Percentiles rank a stretch among this genome's conserved stretches.
These are phyloP conservation scores for Chloroceryle inda DNA, from an alignment of 2,797 vertebrate species.

Conservation along the genomic window DNA sequence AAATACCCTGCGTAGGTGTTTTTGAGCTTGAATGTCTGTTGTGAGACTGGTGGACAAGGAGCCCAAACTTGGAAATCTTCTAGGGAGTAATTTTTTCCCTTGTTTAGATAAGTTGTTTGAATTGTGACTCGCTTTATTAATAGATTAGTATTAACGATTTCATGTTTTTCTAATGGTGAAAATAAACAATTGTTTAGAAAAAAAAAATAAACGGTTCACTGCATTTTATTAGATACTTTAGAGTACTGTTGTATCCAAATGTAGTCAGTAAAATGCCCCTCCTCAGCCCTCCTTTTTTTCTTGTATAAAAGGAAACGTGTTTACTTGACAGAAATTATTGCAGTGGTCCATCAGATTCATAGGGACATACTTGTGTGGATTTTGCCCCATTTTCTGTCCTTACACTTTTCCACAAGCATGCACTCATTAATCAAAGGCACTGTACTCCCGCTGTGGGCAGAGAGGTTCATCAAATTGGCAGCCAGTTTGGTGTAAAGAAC, in stretches of 20 bases:
- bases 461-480: conserved; percentile 94
- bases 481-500: conserved; percentile 89
- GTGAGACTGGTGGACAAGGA: background rate
- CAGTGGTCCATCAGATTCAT: conserved; percentile 31
- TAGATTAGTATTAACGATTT: background rate
- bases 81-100: background rate
- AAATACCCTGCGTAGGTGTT: background rate
- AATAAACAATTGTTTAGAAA: background rate
- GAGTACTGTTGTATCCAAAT: background rate
- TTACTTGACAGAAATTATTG: conserved; percentile 60
- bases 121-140: background rate
- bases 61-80: background rate
- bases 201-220: background rate
- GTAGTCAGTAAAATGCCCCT: background rate
- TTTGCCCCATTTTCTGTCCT: conserved; percentile 81
- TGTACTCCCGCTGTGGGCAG: conserved; percentile 90
- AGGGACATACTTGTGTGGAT: conserved; percentile 82
- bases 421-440: conserved; percentile 91
- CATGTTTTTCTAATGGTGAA: background rate
- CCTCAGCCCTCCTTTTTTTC: background rate
- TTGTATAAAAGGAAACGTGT: conserved; percentile 27
- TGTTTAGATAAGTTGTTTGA: background rate
- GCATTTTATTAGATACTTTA: background rate
- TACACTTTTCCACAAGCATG: conserved; percentile 85
- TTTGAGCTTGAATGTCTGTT: background rate